A percentile compares a stretch with the other conserved stretches of the same genome.
Evolutionary conservation across 2,113 vertebrate species (phyloP).

Genomic region (Pionites leucogaster): DNA sequence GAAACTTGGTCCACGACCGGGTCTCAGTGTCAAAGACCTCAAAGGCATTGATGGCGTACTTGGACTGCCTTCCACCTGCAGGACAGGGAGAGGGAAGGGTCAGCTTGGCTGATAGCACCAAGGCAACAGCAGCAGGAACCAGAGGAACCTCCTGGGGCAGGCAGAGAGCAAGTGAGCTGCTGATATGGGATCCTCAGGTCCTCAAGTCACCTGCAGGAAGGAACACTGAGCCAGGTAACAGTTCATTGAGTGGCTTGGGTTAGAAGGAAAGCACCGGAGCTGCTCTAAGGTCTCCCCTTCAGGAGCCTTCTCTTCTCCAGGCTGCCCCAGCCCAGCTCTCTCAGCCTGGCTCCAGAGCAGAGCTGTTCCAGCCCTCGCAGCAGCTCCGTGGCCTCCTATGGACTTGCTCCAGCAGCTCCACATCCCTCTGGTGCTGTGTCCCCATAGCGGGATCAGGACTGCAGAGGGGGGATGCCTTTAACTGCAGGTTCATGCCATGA

Average conservation of each 20-base stretch:
- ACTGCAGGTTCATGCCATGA: too few relatives aligned
- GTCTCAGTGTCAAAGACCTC: conserved; percentile 92
- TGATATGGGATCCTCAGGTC: fast-evolving
- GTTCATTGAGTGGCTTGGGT: too few relatives aligned
- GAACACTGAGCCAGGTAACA: neutral
- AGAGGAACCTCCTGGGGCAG: neutral
- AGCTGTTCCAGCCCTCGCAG: too few relatives aligned
- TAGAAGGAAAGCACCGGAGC: too few relatives aligned
- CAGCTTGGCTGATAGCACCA: neutral
- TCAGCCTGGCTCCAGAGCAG: too few relatives aligned
- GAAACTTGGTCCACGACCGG: conserved; percentile 87
- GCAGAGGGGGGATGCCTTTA: neutral
- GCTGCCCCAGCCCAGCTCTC: too few relatives aligned
- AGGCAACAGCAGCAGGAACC: neutral
- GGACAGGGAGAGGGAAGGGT: neutral
- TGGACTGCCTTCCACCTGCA: conserved; percentile 92
- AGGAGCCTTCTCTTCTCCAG: too few relatives aligned
- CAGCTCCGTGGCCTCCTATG: too few relatives aligned
- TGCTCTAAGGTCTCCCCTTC: too few relatives aligned
- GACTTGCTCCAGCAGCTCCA: too few relatives aligned
- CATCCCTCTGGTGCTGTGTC: too few relatives aligned
- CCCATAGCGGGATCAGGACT: too few relatives aligned
- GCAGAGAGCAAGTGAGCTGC: neutral
- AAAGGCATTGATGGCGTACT: conserved; percentile 88
- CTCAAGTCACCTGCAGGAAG: neutral